phyloP scores from a whole-genome alignment of 2,888 invertebrate species.

The Tetramorium bicarinatum region DNA sequence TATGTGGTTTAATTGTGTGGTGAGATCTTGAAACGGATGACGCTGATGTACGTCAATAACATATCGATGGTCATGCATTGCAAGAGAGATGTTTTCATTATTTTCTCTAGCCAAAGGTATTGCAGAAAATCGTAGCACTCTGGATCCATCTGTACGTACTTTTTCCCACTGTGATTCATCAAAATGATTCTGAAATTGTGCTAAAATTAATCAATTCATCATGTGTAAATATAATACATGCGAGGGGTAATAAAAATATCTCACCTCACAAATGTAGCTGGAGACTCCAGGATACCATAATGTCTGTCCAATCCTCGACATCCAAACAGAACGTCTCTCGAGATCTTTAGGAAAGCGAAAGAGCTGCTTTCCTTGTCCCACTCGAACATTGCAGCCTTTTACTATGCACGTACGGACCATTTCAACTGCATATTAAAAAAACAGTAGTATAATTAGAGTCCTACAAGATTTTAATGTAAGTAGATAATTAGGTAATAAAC shows the following conservation, averaged over 20 bases:
- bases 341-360: background rate
- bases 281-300: background rate
- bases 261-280: constrained; percentile 9
- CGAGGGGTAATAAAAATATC: background rate
- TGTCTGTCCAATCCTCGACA: background rate
- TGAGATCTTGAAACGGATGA: background rate
- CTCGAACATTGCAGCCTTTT: background rate
- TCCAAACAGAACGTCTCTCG: background rate
- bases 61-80: background rate
- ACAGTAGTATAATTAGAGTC: background rate
- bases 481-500: background rate
- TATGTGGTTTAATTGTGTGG: background rate
- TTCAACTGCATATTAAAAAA: background rate
- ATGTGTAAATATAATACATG: background rate
- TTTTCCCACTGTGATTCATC: background rate
- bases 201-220: background rate
- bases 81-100: background rate
- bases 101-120: background rate
- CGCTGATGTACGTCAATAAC: background rate
- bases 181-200: background rate
- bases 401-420: background rate
- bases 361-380: background rate
- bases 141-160: background rate
- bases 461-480: background rate
- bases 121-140: background rate